Evolutionary conservation across 2,797 vertebrate genomes (phyloP).

Genomic region (Scolopax rusticola): DNA sequence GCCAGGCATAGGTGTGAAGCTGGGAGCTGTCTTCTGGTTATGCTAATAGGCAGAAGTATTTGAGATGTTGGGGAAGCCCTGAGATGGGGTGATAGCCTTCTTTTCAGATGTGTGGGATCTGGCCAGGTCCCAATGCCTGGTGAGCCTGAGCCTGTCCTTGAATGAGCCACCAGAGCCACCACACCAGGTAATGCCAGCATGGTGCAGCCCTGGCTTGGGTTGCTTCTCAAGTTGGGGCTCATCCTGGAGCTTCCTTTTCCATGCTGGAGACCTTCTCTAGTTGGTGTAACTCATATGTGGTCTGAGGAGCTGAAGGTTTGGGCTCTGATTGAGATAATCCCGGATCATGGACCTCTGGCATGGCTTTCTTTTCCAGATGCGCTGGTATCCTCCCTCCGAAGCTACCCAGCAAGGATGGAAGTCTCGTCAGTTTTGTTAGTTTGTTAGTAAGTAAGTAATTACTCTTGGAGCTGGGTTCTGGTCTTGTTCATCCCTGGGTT

Average conservation of each 20-base stretch:
- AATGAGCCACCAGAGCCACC: background rate
- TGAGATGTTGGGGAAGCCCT: background rate
- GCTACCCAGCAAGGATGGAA: conserved; percentile 98
- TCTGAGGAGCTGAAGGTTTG: background rate
- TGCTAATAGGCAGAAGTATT: background rate
- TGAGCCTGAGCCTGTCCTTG: background rate
- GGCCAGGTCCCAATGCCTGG: background rate
- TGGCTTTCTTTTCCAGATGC: conserved; percentile 89
- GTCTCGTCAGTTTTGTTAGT: conserved; percentile 98
- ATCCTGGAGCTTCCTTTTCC: background rate
- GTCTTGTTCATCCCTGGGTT: background rate
- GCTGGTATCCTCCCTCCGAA: conserved; percentile 97
- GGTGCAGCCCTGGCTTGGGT: background rate
- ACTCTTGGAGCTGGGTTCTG: background rate
- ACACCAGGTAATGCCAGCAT: accelerated
- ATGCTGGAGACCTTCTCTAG: background rate
- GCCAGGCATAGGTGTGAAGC: background rate
- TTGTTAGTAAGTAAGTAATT: conserved; percentile 85
- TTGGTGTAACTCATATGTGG: accelerated
- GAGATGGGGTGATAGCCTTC: background rate
- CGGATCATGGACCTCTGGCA: background rate
- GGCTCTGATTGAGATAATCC: background rate
- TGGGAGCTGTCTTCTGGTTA: background rate
- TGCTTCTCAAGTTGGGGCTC: background rate
- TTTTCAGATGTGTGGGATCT: background rate